phyloP scores from a whole-genome alignment of 2,797 vertebrate species.

The Tinamus major region DNA sequence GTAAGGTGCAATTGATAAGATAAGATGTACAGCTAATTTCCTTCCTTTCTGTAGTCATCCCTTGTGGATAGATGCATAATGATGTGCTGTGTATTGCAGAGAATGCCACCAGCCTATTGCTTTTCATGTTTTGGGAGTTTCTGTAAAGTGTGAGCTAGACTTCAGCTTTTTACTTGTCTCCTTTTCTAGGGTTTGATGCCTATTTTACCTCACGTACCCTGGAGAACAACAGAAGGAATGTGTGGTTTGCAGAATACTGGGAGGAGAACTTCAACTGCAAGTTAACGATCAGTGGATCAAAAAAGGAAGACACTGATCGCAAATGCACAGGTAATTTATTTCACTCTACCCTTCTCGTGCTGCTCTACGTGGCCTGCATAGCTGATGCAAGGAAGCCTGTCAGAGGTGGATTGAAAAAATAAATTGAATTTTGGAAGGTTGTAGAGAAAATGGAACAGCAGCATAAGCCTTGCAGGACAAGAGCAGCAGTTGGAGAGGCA shows the following conservation, averaged over 20 bases:
- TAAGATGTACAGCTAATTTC: fast-evolving
- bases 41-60: fast-evolving
- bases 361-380: not conserved
- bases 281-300: conserved; percentile 89
- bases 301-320: conserved; percentile 90
- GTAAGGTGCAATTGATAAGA: not conserved
- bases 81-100: not conserved
- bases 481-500: not conserved
- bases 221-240: conserved; percentile 94
- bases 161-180: not conserved
- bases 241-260: conserved; percentile 97
- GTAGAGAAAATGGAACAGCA: conserved; percentile 29
- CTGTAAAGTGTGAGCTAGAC: fast-evolving
- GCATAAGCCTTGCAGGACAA: not conserved
- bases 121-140: not conserved
- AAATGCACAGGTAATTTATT: conserved; percentile 91
- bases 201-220: conserved; percentile 92
- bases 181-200: conserved; percentile 88
- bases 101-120: fast-evolving
- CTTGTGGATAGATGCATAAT: fast-evolving
- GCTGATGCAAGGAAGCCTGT: conserved; percentile 28
- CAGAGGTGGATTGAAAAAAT: conserved; percentile 51
- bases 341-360: not conserved
- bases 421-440: conserved; percentile 57
- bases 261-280: conserved; percentile 97